Evolutionary conservation across 2,113 vertebrate genomes (phyloP).

Genomic region (Myotis davidii): DNA sequence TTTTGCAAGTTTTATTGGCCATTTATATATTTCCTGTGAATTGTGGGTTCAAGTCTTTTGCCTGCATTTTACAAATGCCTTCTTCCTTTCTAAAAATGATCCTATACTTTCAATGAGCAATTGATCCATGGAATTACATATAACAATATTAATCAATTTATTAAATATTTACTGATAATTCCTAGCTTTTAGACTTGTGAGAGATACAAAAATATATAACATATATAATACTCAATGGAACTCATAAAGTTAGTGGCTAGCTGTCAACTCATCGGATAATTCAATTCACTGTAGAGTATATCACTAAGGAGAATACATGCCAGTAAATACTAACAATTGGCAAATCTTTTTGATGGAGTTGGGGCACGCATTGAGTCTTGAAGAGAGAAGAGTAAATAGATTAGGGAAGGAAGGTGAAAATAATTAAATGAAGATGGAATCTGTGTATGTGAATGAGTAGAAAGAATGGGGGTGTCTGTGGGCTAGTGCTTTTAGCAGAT

Average conservation of each 20-base stretch:
- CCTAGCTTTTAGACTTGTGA: not conserved
- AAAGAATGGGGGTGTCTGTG: not conserved
- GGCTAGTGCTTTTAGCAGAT: not conserved
- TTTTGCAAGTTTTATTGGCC: not conserved
- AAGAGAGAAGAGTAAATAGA: not conserved
- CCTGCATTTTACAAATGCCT: not conserved
- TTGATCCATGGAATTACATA: not conserved
- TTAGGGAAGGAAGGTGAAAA: not conserved
- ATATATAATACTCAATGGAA: not conserved
- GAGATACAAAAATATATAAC: not conserved
- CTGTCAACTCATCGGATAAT: not conserved
- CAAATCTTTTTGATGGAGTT: not conserved
- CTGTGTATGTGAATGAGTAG: not conserved
- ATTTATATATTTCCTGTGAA: not conserved
- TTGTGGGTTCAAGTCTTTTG: not conserved
- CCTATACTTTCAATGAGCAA: not conserved
- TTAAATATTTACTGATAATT: conserved; percentile 27
- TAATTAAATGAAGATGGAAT: not conserved
- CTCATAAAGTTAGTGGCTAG: not conserved
- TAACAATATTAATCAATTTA: not conserved
- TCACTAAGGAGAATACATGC: not conserved
- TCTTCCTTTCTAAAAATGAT: not conserved
- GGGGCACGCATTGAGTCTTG: not conserved
- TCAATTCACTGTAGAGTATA: not conserved
- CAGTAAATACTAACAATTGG: not conserved